phyloP scores from a whole-genome alignment of 2,888 invertebrate species.

The Archips crataeganus region DNA sequence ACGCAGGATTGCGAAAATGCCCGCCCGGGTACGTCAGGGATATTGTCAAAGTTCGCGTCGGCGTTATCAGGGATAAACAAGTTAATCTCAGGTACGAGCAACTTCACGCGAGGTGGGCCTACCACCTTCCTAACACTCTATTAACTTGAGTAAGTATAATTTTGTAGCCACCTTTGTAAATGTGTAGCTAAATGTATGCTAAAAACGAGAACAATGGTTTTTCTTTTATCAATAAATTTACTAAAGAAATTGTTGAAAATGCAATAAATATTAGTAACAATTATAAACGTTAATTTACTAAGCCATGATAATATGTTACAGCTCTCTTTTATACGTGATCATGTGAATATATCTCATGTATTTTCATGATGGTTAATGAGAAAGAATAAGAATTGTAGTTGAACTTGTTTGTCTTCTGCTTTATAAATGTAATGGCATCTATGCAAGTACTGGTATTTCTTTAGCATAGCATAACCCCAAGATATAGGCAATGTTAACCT shows the following conservation, averaged over 20 bases:
- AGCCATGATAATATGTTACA: too few species aligned
- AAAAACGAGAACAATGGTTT: not conserved
- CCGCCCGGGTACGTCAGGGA: conserved; percentile 70
- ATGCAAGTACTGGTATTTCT: not conserved
- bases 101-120: conserved; percentile 43
- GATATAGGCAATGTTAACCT: not conserved
- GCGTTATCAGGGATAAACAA: conserved; percentile 71
- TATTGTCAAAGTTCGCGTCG: conserved; percentile 80
- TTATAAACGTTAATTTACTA: too few species aligned
- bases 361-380: not conserved
- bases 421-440: too few species aligned
- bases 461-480: not conserved
- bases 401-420: too few species aligned
- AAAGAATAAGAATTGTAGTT: not conserved
- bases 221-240: not conserved
- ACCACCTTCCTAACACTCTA: conserved; percentile 26
- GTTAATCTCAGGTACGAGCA: conserved; percentile 61
- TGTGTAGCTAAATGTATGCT: not conserved
- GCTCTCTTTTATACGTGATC: too few species aligned
- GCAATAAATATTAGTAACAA: not conserved
- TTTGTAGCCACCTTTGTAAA: conserved; percentile 7
- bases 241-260: not conserved
- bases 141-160: conserved; percentile 34
- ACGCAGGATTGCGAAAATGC: conserved; percentile 80
- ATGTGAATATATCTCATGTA: not conserved